Evolutionary conservation across 2,888 invertebrate genomes (phyloP), one percentile per base, ranked within the genome.

Genomic region (Gastracanthus pulcherrimus): DNA sequence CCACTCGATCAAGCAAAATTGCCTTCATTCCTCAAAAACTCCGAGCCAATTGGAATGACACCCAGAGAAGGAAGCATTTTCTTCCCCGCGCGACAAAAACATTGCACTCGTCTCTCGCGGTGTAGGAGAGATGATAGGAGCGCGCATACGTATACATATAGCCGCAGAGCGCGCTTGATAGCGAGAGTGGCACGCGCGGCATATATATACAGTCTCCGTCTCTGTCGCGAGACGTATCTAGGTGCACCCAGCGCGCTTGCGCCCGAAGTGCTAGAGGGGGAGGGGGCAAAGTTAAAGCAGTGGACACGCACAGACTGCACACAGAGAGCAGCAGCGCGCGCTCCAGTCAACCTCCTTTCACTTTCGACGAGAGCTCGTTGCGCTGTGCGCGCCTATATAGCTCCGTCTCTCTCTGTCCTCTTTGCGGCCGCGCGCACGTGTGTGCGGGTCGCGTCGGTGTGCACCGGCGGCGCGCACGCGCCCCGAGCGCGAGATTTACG

Each of bases 331-430:
- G n/a, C n/a, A 89, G 87, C 34, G 79, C 66, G 78, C 51, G 64
- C 55, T 16, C 31, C 62, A 90, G 88, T 90, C 90, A 90, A 90
- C 90, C 90, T 91, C 92, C 91, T 92, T 91, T 91, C 92, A 92
- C 91, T 92, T 91, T 92, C 91, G 89, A 90, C 90, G 89, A 90
- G 86, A n/a, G n/a, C 87, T 86, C 48, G 83, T 83, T n/a, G n/a
- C n/a, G n/a, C n/a, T n/a, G n/a, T n/a, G 81, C 76, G 80, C 79
- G 82, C n/a, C n/a, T n/a, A 75, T 69, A 60, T 92, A 81, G 92
- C 51, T 72, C 26, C 23, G 45, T 71, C 58, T 34, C 71, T 74
- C 70, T 66, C 58, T 71, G 69, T 71, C 45, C 71, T 71, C 79
- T 58, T 71, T 79, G 34, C 45, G 58, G 13, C n/a, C n/a, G 62